These are phyloP conservation scores for Phortica okadai DNA, from an alignment of 2,888 invertebrate species.

Conservation along the genomic window DNA sequence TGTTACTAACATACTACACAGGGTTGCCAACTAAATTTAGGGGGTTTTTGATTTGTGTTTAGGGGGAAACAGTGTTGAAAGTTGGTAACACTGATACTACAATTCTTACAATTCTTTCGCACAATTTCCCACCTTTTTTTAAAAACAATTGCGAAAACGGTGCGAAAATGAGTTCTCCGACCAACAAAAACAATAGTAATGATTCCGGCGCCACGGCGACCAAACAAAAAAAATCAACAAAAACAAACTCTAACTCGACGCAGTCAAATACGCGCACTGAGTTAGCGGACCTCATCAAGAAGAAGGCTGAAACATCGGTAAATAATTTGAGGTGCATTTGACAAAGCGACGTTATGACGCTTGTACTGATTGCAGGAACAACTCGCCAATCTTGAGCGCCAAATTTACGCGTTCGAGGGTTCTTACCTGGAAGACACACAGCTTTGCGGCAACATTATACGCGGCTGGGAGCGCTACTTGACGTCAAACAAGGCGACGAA, in stretches of 20 bases:
- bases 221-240: slow-evolving; percentile 73
- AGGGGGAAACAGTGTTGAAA: no score
- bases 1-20: no score
- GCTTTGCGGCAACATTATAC: slow-evolving; percentile 97
- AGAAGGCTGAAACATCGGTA: slow-evolving; percentile 97
- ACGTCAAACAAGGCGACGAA: slow-evolving; percentile 95
- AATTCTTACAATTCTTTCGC: no score
- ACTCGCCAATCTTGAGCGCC: slow-evolving; percentile 94
- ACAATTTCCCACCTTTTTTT: not conserved
- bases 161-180: slow-evolving; percentile 72
- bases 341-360: not conserved
- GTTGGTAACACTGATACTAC: no score
- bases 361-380: slow-evolving; percentile 84
- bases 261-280: slow-evolving; percentile 87
- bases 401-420: slow-evolving; percentile 99
- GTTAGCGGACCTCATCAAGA: slow-evolving; percentile 95
- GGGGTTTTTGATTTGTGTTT: no score
- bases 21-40: no score
- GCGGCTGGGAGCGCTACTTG: slow-evolving; percentile 98
- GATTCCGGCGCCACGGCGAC: slow-evolving; percentile 57
- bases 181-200: slow-evolving; percentile 64
- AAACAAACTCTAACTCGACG: slow-evolving; percentile 68
- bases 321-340: not conserved
- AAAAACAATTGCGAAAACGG: slow-evolving; percentile 74
- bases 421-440: slow-evolving; percentile 99